Conservation (phyloP, 2,888 invertebrate genomes). For the Cosmopolites sordidus region DNA sequence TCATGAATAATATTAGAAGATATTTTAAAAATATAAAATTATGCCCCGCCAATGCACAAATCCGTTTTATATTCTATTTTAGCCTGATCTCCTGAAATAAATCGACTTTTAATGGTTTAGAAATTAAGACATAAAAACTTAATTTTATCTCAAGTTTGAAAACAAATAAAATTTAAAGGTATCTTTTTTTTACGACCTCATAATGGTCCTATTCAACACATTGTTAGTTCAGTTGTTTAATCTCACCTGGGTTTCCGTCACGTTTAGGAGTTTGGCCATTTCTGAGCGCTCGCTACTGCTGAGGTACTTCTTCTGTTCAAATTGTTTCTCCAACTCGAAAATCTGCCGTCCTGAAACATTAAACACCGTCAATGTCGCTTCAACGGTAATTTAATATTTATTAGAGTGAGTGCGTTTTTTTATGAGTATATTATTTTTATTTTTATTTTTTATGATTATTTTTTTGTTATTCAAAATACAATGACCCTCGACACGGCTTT, state of each 20-base stretch:
- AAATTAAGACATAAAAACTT: slow-evolving; percentile 18
- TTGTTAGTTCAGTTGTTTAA: not conserved
- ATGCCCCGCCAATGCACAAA: slow-evolving; percentile 3
- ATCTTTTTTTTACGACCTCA: slow-evolving; percentile 5
- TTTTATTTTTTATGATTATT: no score
- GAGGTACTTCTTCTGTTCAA: slow-evolving; percentile 93
- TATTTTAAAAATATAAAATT: not conserved
- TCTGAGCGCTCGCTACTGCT: slow-evolving; percentile 92
- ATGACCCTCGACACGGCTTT: no score
- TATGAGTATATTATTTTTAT: no score
- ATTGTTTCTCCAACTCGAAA: slow-evolving; percentile 94
- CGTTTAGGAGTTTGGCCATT: slow-evolving; percentile 89
- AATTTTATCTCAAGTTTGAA: slow-evolving; percentile 11
- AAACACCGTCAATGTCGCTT: no score
- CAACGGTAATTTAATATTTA: no score
- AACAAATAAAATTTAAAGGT: slow-evolving; percentile 11
- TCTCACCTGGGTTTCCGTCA: slow-evolving; percentile 93
- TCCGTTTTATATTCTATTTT: slow-evolving; percentile 16
- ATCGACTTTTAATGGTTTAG: slow-evolving; percentile 19
- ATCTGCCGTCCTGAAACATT: slow-evolving; percentile 75
- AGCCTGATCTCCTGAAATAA: slow-evolving; percentile 16
- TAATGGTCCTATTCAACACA: slow-evolving; percentile 4
- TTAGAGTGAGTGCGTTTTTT: no score
- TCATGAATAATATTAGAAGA: no score
- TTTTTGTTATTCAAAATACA: no score